Evolutionary conservation across 2,113 vertebrate genomes (phyloP).

Genomic region (Callaeas wilsoni): DNA sequence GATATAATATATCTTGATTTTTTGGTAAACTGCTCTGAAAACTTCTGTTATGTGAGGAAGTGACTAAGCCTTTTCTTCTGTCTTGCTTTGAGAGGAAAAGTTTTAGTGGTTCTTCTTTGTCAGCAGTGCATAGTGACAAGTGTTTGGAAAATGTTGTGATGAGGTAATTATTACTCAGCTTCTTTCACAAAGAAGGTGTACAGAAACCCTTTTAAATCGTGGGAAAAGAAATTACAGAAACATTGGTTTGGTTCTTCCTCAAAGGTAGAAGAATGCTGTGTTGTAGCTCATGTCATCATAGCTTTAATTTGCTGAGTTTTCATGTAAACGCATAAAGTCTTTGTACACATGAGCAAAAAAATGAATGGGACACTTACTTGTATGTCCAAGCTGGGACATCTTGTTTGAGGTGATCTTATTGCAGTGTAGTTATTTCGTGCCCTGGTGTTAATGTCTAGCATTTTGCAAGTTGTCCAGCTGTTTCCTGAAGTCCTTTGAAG

Average conservation of each 20-base stretch:
- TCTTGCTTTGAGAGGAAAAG: not conserved
- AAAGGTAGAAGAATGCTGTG: not conserved
- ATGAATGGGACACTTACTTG: not conserved
- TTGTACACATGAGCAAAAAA: not conserved
- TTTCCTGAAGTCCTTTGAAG: not conserved
- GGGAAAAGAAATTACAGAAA: not conserved
- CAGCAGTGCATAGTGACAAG: not conserved
- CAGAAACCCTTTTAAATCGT: not conserved
- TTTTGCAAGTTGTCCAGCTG: not conserved
- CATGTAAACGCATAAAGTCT: rapidly evolving
- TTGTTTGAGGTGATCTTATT: not conserved
- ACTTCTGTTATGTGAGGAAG: not conserved
- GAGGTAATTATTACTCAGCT: not conserved
- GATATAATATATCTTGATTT: not conserved
- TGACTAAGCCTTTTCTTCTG: not conserved
- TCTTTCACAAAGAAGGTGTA: not conserved
- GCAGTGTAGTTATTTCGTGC: not conserved
- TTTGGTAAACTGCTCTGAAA: not conserved
- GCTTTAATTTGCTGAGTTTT: not conserved
- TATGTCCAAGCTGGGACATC: not conserved
- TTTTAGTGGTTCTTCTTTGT: not conserved
- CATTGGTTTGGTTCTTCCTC: not conserved
- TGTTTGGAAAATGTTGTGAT: not conserved
- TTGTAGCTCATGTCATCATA: not conserved
- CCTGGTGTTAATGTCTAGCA: not conserved